Evolutionary conservation across 2,797 vertebrate species (phyloP), one percentile per base, ranked within the genome.

Genomic region (Babyrousa celebensis): DNA sequence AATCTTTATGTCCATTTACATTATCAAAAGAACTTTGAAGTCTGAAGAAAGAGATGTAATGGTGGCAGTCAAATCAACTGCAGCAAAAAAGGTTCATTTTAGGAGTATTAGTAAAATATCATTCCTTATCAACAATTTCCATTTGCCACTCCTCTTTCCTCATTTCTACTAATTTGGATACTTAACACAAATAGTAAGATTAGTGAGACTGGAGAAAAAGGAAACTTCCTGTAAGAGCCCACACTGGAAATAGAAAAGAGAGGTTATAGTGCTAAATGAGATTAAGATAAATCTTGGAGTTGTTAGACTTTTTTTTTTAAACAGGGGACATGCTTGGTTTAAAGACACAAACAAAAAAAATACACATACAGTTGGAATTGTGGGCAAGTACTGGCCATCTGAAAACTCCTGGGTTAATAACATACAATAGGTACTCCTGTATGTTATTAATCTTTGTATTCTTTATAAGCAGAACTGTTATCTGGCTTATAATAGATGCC

Each of bases 41-140:
- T 83, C 27, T 52, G n/a, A 84, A 78, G 85, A 85, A 89, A 62
- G 32, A 68, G 12, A 62, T 77, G 48, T 78, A 78, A 82, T 32
- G 54, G 20, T 54, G 67, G 68, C 68, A 70, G 52, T 91, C 32
- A 87, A 84, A 63, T 60, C 52, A 95, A 63, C 27, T 63, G 72
- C 20, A 92, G 52, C 25, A 84, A 60, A 52, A 94, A 96, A 90
- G 83, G 43, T 92, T 92, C 89, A 91, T 79, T 32, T 36, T 85
- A n/a, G 25, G n/a, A 85, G 60, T 62, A 65, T 11, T 25, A 67
- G 10, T 48, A 72, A 63, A 58, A 6, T 14, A 68, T 71, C 6
- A 48, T 43, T 91, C 36, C 77, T 74, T 94, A n/a, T 11, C 54
- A 71, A 29, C 43, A 43, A 27, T 91, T 71, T 60, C 23, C 32